Evolutionary conservation across 2,797 vertebrate genomes (phyloP), one percentile per base, ranked within the genome.

Genomic region (Tangara arthus): DNA sequence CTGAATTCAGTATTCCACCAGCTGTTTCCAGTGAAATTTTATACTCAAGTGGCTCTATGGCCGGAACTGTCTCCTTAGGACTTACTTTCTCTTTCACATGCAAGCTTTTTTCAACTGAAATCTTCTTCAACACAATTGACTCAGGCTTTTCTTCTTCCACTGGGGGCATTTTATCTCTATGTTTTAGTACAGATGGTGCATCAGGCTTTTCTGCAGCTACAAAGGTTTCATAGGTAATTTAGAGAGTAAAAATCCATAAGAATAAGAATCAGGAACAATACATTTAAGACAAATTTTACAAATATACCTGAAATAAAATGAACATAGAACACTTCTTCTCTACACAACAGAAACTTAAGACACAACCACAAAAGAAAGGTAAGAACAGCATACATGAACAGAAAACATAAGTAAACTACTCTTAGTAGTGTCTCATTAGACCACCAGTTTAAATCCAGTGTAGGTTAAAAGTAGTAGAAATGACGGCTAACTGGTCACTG

Each of bases 221-320:
- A 98, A 98, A 98, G 86, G 96, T 98, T 98, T 97, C 87, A 98
- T 82, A 97, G 97, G 97, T 78, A 94, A 98, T 97, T 93, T 94
- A 95, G 79, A 97, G 69, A 53, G 85, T 93, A 94, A 90, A 95
- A 96, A 96, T 89, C 52, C 87, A 1, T 79, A 87, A 95, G 87
- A 69, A 79, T 53, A 95, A 96, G 30, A 81, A 87, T 59, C 18
- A 77, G 49, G 86, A 84, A 94, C 19, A 95, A 93, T 10, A 89
- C 41, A 94, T 86, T 75, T 91, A 95, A 90, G 49, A 92, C n/a
- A 95, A 91, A 42, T 78, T 93, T 95, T 93, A 94, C 95, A 94
- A 82, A 21, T 94, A 93, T 52, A 86, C 82, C 89, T 96, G 84
- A 56, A 96, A 89, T 56, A 72, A 88, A 95, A 92, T 60, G 13